A percentile compares a stretch with the other conserved stretches of the same genome.
Evolutionary conservation across 2,797 vertebrate species (phyloP).

Genomic region (Liparis tanakae): DNA sequence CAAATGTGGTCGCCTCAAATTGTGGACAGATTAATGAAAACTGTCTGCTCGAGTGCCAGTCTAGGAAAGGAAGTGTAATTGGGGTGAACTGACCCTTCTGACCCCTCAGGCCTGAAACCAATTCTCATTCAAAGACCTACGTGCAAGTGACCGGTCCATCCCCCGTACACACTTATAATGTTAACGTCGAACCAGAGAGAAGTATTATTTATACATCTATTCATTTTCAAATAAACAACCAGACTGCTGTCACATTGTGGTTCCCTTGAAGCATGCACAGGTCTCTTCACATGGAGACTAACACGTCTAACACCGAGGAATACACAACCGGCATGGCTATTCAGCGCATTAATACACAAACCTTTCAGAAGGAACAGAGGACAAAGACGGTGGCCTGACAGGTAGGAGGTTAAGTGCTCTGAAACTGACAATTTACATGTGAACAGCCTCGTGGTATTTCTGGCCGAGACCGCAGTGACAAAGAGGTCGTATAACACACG

Average conservation of each 20-base stretch:
- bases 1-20: neutral
- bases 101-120: neutral
- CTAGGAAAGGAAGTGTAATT: neutral
- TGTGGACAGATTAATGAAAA: neutral
- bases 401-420: slow-evolving; percentile 49
- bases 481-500: neutral
- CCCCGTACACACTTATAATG: neutral
- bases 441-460: slow-evolving; percentile 38
- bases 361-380: slow-evolving; percentile 1
- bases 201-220: neutral
- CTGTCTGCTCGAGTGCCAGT: neutral
- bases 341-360: slow-evolving; percentile 61
- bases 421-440: slow-evolving; percentile 58
- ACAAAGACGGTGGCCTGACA: slow-evolving; percentile 40
- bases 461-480: slow-evolving; percentile 11
- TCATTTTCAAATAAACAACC: slow-evolving; percentile 9
- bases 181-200: neutral
- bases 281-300: neutral
- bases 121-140: neutral
- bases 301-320: slow-evolving; percentile 37
- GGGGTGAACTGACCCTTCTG: neutral
- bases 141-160: neutral
- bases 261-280: neutral
- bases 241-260: neutral
- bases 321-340: slow-evolving; percentile 53